These are phyloP conservation scores for Melinopterus prodromus DNA, from an alignment of 2,888 invertebrate species.

Conservation along the genomic window DNA sequence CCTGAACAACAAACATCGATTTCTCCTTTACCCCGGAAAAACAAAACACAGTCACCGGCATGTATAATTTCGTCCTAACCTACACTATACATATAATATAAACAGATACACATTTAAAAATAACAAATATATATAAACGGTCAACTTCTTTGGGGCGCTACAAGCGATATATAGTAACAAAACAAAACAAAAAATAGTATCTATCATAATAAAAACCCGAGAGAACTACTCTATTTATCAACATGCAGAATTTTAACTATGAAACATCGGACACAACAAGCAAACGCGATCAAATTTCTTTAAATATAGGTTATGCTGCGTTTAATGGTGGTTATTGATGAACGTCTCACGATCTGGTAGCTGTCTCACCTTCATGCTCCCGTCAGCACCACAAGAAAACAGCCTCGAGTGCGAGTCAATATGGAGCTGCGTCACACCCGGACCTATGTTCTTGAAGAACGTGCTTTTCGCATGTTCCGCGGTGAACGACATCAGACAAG, in stretches of 20 bases:
- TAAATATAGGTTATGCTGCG: neutral
- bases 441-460: constrained; percentile 97
- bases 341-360: constrained; percentile 79
- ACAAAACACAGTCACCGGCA: no score
- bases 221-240: neutral
- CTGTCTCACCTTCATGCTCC: constrained; percentile 96
- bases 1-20: no score
- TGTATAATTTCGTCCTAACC: no score
- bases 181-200: neutral
- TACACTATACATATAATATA: neutral
- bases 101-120: neutral
- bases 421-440: constrained; percentile 95
- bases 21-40: no score
- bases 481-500: constrained; percentile 85
- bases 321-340: constrained; percentile 39
- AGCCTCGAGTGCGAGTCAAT: constrained; percentile 89
- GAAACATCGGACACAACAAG: neutral
- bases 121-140: neutral
- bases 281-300: no score
- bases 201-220: neutral
- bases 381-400: constrained; percentile 99
- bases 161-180: neutral
- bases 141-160: neutral
- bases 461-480: constrained; percentile 96
- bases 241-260: neutral